Conservation (phyloP, 2,797 vertebrate species). For the Clamator glandarius region DNA sequence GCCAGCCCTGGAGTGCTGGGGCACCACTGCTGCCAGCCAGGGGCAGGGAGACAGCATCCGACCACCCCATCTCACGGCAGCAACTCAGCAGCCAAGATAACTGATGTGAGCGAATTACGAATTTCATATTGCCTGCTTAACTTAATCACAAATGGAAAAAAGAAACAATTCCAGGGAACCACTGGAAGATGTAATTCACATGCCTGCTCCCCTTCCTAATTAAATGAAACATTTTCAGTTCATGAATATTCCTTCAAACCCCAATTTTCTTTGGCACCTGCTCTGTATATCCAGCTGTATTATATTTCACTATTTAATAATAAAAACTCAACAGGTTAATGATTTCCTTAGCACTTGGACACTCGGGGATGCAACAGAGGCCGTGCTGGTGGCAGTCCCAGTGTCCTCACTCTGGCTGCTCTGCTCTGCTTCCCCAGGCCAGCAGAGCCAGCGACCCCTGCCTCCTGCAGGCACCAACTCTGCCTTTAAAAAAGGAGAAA, state of each 20-base stretch:
- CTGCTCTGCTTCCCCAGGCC: not conserved
- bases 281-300: not conserved
- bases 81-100: not conserved
- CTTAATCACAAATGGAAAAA: not conserved
- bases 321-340: not conserved
- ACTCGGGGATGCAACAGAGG: not conserved
- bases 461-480: not conserved
- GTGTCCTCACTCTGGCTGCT: accelerated
- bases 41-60: not conserved
- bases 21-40: not conserved
- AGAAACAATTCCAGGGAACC: not conserved
- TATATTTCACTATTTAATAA: not conserved
- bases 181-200: not conserved
- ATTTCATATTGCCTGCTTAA: not conserved
- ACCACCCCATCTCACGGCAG: not conserved
- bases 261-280: not conserved
- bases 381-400: not conserved
- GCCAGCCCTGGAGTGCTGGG: not conserved
- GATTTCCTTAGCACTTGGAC: not conserved
- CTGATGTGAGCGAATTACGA: not conserved
- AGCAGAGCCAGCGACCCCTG: accelerated
- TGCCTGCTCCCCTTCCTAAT: not conserved
- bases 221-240: not conserved
- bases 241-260: not conserved
- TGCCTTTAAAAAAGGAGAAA: not conserved